Evolutionary conservation across 2,888 invertebrate genomes (phyloP).

Genomic region (Synergus laeviventris): DNA sequence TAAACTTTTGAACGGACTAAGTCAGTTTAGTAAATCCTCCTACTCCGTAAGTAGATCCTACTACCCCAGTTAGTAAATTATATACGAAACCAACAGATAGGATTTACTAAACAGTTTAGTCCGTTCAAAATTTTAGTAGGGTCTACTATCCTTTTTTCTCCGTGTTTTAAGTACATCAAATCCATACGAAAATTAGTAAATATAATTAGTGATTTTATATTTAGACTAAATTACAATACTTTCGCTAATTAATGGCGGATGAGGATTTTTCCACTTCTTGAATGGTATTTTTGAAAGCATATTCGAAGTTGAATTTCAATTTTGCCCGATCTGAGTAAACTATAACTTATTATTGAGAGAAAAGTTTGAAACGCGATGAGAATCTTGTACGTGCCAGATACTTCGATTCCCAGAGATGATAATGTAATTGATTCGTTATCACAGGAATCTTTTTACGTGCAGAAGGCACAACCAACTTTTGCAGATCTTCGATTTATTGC

Average conservation of each 20-base stretch:
- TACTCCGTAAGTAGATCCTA: no score
- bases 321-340: neutral
- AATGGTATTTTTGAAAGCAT: neutral
- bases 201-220: neutral
- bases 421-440: conserved; percentile 39
- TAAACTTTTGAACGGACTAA: no score
- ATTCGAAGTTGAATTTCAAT: neutral
- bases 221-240: neutral
- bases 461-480: conserved; percentile 21
- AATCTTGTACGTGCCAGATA: conserved; percentile 24
- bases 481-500: conserved; percentile 20
- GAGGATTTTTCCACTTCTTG: neutral
- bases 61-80: no score
- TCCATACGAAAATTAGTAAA: no score
- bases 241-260: neutral
- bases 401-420: conserved; percentile 26
- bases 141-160: no score
- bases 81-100: no score
- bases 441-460: conserved; percentile 20
- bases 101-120: no score
- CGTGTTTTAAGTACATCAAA: no score
- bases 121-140: no score
- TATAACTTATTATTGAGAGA: conserved; percentile 11
- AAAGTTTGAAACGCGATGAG: conserved; percentile 2
- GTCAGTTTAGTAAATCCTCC: no score